phyloP scores from a whole-genome alignment of 2,113 vertebrate genomes.

The Trogon surrucura region DNA sequence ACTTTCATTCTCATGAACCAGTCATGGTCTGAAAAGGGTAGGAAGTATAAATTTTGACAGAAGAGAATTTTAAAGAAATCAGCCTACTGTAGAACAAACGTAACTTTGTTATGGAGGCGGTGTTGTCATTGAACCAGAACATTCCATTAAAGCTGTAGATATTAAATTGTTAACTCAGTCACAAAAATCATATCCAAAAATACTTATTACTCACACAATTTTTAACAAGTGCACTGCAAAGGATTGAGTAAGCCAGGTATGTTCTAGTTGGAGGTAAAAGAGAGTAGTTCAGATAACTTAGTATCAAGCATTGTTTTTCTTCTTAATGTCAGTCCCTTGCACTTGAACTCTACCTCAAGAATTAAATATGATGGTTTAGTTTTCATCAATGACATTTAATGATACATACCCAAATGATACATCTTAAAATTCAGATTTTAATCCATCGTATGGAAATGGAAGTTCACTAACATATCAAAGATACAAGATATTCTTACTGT shows the following conservation, averaged over 20 bases:
- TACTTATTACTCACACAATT: background rate
- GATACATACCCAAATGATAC: background rate
- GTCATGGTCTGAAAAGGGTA: background rate
- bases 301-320: rapidly evolving
- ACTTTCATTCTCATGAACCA: background rate
- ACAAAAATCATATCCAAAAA: background rate
- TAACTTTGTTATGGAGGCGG: background rate
- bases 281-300: background rate
- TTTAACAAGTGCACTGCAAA: background rate
- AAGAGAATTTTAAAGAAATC: background rate
- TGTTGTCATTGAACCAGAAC: background rate
- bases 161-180: background rate
- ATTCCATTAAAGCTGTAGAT: background rate
- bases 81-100: background rate
- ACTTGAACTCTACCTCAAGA: background rate
- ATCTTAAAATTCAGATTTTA: background rate
- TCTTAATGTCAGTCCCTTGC: background rate
- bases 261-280: background rate
- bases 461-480: background rate
- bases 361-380: background rate
- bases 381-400: background rate
- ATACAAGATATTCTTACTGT: background rate
- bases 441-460: background rate
- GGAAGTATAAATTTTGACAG: background rate
- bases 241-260: background rate